These are phyloP conservation scores for Drosophila rubida DNA, from an alignment of 2,888 invertebrate genomes.

Conservation along the genomic window DNA sequence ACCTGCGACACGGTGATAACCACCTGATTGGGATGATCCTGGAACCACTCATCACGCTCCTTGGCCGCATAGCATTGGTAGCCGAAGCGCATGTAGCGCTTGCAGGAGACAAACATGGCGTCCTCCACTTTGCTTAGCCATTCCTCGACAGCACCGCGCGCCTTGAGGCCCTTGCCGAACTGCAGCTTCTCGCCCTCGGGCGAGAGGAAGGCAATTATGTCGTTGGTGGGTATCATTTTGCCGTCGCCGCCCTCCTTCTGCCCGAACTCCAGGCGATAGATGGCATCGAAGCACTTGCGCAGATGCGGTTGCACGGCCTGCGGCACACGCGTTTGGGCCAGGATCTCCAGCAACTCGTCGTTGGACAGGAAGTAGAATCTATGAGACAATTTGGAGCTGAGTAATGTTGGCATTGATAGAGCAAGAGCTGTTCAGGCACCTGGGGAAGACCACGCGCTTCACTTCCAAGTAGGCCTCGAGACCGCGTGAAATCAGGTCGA, in stretches of 20 bases:
- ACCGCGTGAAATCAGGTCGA: constrained; percentile 96
- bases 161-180: constrained; percentile 92
- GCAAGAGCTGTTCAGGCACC: constrained; percentile 80
- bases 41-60: constrained; percentile 90
- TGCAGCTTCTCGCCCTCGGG: constrained; percentile 94
- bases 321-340: constrained; percentile 95
- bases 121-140: constrained; percentile 97
- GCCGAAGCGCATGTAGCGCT: constrained; percentile 90
- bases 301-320: constrained; percentile 96
- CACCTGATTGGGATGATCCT: constrained; percentile 87
- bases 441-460: constrained; percentile 93
- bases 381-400: not conserved
- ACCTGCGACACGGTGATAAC: constrained; percentile 94
- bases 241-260: constrained; percentile 87
- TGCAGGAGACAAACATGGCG: constrained; percentile 93
- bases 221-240: constrained; percentile 89
- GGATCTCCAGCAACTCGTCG: constrained; percentile 94
- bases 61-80: constrained; percentile 89
- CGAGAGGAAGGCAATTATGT: constrained; percentile 95
- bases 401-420: not conserved
- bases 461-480: constrained; percentile 95
- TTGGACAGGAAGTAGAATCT: constrained; percentile 95
- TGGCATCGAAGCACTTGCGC: constrained; percentile 95
- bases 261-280: constrained; percentile 91
- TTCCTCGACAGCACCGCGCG: constrained; percentile 95